phyloP scores from a whole-genome alignment of 2,113 vertebrate species.

The Alexandromys fortis region DNA sequence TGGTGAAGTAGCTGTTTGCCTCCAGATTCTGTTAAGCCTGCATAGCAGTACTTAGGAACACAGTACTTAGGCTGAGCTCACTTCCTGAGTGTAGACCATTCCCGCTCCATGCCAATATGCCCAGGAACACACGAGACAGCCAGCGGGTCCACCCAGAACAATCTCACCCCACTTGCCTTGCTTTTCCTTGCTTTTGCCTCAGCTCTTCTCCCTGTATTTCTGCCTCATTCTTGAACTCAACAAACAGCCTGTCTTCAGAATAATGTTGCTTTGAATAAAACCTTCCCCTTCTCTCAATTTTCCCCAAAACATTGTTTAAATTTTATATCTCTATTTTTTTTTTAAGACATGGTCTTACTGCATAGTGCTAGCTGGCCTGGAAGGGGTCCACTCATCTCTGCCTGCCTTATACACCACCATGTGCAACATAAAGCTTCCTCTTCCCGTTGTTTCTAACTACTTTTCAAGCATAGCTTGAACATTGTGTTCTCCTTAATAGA shows the following conservation, averaged over 20 bases:
- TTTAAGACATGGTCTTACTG: background rate
- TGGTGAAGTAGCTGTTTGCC: background rate
- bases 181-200: background rate
- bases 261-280: constrained; percentile 6
- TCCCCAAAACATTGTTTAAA: background rate
- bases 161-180: background rate
- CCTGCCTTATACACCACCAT: background rate
- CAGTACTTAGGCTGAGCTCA: background rate
- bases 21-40: background rate
- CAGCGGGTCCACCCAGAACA: background rate
- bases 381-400: background rate
- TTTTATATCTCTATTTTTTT: too few species aligned
- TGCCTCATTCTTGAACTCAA: background rate
- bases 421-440: background rate
- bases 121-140: accelerated
- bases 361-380: background rate
- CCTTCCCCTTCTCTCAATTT: background rate
- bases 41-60: background rate
- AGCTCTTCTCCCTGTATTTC: background rate
- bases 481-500: constrained; percentile 5
- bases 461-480: constrained; percentile 18
- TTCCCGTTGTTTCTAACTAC: constrained; percentile 8
- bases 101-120: accelerated
- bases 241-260: background rate
- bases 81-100: background rate